These are phyloP conservation scores for Malurus splendens DNA, from an alignment of 2,797 vertebrate species.

Conservation along the genomic window DNA sequence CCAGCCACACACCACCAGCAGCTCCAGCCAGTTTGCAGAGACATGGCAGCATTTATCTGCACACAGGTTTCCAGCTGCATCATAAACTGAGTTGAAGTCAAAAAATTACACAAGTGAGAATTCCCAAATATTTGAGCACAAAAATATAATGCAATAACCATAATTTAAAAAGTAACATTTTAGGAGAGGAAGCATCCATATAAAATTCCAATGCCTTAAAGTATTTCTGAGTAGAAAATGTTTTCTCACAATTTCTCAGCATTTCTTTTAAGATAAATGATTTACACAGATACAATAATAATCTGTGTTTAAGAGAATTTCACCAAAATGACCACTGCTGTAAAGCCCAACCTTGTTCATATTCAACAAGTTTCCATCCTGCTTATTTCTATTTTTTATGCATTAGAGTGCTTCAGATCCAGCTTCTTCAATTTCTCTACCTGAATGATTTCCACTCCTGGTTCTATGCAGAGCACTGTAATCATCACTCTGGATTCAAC, in stretches of 20 bases:
- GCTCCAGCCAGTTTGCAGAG: neutral
- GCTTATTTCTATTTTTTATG: slow-evolving; percentile 71
- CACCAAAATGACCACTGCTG: slow-evolving; percentile 77
- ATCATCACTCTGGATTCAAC: slow-evolving; percentile 59
- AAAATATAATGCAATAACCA: neutral
- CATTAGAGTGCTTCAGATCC: slow-evolving; percentile 82
- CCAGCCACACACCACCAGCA: slow-evolving; percentile 28
- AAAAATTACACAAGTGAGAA: slow-evolving; percentile 81
- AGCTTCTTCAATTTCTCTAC: slow-evolving; percentile 64
- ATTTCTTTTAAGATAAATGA: neutral
- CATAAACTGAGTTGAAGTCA: slow-evolving; percentile 81
- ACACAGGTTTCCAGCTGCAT: slow-evolving; percentile 71
- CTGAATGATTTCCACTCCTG: slow-evolving; percentile 68
- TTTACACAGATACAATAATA: neutral
- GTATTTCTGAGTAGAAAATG: neutral
- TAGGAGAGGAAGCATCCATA: neutral
- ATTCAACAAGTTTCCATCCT: slow-evolving; percentile 65
- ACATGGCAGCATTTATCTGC: slow-evolving; percentile 67
- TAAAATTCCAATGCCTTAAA: neutral
- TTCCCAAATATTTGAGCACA: slow-evolving; percentile 78
- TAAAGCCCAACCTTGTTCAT: slow-evolving; percentile 84
- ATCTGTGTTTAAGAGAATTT: neutral
- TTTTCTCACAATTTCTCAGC: neutral
- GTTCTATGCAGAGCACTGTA: slow-evolving; percentile 71
- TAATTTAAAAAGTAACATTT: neutral